Percentiles rank a stretch among this genome's conserved stretches.
These are phyloP conservation scores for Drosophila navojoa DNA, from an alignment of 1,140 invertebrate genomes.

Conservation along the genomic window DNA sequence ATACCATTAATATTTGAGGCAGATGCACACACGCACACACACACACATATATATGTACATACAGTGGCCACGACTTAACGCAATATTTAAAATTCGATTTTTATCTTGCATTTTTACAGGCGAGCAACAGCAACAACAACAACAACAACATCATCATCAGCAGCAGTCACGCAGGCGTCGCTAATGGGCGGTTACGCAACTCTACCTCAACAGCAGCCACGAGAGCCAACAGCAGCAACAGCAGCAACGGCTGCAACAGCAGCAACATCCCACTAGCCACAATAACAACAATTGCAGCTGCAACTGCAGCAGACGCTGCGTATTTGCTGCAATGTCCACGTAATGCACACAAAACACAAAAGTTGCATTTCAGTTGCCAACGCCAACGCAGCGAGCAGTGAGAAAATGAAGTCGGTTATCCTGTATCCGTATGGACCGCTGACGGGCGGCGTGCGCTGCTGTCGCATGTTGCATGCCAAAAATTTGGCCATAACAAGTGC, in stretches of 20 bases:
- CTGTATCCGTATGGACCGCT: slow-evolving; percentile 85
- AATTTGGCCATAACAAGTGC: slow-evolving; percentile 88
- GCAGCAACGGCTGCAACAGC: slow-evolving; percentile 15
- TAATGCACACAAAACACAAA: slow-evolving; percentile 65
- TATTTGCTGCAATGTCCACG: slow-evolving; percentile 54
- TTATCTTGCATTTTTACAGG: slow-evolving; percentile 55
- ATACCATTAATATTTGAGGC: slow-evolving; percentile 3
- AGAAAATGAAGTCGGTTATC: slow-evolving; percentile 85
- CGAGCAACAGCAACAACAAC: not conserved
- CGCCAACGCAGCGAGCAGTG: slow-evolving; percentile 27
- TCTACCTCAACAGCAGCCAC: slow-evolving; percentile 24
- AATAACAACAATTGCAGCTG: not conserved
- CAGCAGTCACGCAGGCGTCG: slow-evolving; percentile 1
- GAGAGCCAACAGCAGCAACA: slow-evolving; percentile 4
- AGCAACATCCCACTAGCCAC: slow-evolving; percentile 7
- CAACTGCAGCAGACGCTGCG: slow-evolving; percentile 5
- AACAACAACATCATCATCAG: not conserved
- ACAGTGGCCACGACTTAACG: slow-evolving; percentile 46
- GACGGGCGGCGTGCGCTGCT: slow-evolving; percentile 84
- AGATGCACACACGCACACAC: not conserved
- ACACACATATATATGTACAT: too few relatives aligned
- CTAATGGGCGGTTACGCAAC: slow-evolving; percentile 41
- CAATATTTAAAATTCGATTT: slow-evolving; percentile 56
- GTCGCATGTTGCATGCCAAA: slow-evolving; percentile 87
- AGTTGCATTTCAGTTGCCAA: slow-evolving; percentile 51